Conservation (phyloP, 2,888 invertebrate genomes). For the Mactromeris polynyma region DNA sequence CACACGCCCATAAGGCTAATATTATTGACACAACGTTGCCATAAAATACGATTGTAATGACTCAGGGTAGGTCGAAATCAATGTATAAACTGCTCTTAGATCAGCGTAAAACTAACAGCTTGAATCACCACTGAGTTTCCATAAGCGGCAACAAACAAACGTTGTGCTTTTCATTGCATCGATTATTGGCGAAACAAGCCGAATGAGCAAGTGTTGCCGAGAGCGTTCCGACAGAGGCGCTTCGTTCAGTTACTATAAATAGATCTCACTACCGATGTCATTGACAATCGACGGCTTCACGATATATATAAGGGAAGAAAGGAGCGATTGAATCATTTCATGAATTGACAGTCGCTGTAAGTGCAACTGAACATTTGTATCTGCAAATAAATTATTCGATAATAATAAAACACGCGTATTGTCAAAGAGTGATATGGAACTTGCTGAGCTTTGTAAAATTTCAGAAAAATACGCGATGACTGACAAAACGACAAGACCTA, state of each 20-base stretch:
- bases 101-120: background rate
- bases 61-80: background rate
- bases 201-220: conserved; percentile 1
- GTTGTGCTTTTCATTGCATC: background rate
- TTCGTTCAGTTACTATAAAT: background rate
- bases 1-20: background rate
- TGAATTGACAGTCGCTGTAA: background rate
- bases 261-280: background rate
- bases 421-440: conserved; percentile 53
- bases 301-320: conserved; percentile 19
- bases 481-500: conserved; percentile 47
- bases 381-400: background rate
- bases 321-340: conserved; percentile 28
- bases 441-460: conserved; percentile 63
- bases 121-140: background rate
- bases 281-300: background rate
- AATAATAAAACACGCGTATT: background rate
- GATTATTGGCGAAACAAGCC: conserved; percentile 9
- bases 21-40: background rate
- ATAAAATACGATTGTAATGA: background rate
- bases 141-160: conserved; percentile 2
- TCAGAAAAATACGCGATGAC: conserved; percentile 66
- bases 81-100: background rate
- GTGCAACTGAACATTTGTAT: background rate
- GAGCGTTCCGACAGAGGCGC: background rate